Percentiles rank a stretch among this genome's conserved stretches.
Conservation (phyloP, 2,113 vertebrate genomes). For the Anolis carolinensis region DNA sequence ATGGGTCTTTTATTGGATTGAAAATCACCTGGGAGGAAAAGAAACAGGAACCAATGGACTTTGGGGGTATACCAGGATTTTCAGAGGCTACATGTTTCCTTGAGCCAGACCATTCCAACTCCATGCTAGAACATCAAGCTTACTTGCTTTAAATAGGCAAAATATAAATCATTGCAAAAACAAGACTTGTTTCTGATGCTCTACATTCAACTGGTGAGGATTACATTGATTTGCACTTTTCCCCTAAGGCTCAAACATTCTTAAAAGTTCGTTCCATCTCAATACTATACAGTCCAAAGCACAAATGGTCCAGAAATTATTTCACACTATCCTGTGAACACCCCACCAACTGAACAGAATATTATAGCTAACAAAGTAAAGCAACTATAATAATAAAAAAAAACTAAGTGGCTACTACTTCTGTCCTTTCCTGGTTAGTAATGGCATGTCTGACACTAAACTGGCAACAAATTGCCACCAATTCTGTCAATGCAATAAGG, state of each 20-base stretch:
- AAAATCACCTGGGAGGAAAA: too few relatives aligned
- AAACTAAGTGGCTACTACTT: not conserved
- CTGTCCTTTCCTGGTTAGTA: not conserved
- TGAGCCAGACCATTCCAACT: too few relatives aligned
- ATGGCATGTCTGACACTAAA: not conserved
- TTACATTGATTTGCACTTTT: not conserved
- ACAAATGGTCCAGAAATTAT: not conserved
- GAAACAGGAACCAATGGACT: too few relatives aligned
- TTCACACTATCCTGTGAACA: slow-evolving; percentile 2
- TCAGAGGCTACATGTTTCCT: too few relatives aligned
- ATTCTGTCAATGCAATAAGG: not conserved
- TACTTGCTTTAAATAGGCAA: not conserved
- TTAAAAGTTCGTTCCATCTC: not conserved
- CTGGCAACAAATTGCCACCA: not conserved
- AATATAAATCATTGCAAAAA: too few relatives aligned
- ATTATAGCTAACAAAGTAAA: accelerated
- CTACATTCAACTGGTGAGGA: not conserved
- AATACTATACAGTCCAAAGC: accelerated
- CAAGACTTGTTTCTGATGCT: too few relatives aligned
- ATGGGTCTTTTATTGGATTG: too few relatives aligned
- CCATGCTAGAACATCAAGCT: not conserved
- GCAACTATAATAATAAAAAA: not conserved
- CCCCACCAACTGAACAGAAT: not conserved
- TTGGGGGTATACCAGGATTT: too few relatives aligned
- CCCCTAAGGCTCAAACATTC: not conserved